Evolutionary conservation across 2,797 vertebrate genomes (phyloP).

Genomic region (Cynopterus sphinx): DNA sequence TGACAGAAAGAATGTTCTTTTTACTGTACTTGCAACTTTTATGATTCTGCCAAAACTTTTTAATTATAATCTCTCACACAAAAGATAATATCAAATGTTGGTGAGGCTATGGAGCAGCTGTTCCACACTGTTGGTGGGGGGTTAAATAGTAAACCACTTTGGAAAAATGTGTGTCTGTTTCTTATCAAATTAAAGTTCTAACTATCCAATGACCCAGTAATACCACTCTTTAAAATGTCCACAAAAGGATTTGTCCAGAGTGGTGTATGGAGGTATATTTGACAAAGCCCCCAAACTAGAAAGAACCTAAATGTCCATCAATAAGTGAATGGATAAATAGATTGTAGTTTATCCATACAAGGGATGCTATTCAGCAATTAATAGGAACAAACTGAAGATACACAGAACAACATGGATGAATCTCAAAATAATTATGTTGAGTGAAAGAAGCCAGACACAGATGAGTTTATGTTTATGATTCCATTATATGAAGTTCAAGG

Average conservation of each 20-base stretch:
- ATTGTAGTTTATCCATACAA: not conserved
- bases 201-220: not conserved
- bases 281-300: not conserved
- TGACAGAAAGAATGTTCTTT: not conserved
- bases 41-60: not conserved
- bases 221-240: not conserved
- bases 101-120: not conserved
- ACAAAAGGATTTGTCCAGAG: not conserved
- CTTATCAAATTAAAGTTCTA: not conserved
- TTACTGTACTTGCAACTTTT: not conserved
- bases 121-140: not conserved
- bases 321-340: slow-evolving; percentile 16
- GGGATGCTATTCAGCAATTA: not conserved
- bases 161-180: not conserved
- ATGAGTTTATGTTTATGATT: not conserved
- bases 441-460: not conserved
- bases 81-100: not conserved
- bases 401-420: not conserved
- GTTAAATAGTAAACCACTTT: not conserved
- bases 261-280: not conserved
- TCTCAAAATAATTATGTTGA: not conserved
- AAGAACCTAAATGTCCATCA: not conserved
- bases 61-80: not conserved
- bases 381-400: not conserved
- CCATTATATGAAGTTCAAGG: not conserved